A percentile compares a stretch with the other conserved stretches of the same genome.
Evolutionary conservation across 2,888 invertebrate species (phyloP).

Genomic region (Myopa tessellatipennis): DNA sequence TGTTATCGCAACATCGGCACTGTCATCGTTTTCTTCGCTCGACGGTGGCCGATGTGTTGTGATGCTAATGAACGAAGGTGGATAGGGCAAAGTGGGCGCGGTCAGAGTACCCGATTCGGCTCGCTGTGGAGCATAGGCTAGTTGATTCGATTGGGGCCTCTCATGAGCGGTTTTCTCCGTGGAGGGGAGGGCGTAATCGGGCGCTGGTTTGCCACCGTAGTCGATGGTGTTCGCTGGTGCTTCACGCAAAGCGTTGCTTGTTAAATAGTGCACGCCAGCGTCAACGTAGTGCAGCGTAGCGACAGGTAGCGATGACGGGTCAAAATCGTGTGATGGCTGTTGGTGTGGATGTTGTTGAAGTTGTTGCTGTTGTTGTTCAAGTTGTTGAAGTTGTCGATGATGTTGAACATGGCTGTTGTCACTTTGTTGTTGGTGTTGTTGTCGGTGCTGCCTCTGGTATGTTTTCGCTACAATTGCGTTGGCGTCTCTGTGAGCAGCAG

Average conservation of each 20-base stretch:
- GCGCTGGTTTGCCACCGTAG: slow-evolving; percentile 43
- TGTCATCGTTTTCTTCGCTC: slow-evolving; percentile 14
- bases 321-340: slow-evolving; percentile 48
- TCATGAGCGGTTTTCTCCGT: slow-evolving; percentile 21
- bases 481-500: slow-evolving; percentile 36
- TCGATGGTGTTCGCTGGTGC: slow-evolving; percentile 22
- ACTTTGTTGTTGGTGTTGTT: slow-evolving; percentile 15
- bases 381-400: background rate
- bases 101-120: slow-evolving; percentile 47
- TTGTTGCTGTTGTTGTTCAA: slow-evolving; percentile 38
- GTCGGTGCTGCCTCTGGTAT: slow-evolving; percentile 35
- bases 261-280: slow-evolving; percentile 48
- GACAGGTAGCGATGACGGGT: slow-evolving; percentile 51
- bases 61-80: slow-evolving; percentile 63
- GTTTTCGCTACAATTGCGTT: slow-evolving; percentile 4
- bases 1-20: background rate
- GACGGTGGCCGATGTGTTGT: slow-evolving; percentile 50
- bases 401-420: slow-evolving; percentile 1
- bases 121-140: slow-evolving; percentile 58
- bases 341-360: slow-evolving; percentile 27
- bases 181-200: slow-evolving; percentile 42
- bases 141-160: slow-evolving; percentile 58
- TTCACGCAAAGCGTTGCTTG: slow-evolving; percentile 47
- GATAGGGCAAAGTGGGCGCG: slow-evolving; percentile 57
- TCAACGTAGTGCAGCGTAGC: slow-evolving; percentile 37